phyloP scores from a whole-genome alignment of 2,888 invertebrate genomes.

The Lymantria dispar region DNA sequence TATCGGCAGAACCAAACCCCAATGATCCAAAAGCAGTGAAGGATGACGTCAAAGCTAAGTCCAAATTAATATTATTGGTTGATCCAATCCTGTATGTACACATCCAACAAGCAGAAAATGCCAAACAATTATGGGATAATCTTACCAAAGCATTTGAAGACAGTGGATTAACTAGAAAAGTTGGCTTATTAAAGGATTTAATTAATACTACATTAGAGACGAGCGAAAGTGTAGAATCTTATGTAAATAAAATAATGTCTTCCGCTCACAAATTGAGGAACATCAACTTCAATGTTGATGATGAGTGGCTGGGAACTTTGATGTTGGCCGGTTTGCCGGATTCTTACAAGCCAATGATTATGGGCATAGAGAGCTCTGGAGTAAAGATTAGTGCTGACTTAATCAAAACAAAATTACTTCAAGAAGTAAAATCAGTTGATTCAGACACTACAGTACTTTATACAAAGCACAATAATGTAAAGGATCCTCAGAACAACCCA shows the following conservation, averaged over 20 bases:
- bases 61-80: slow-evolving; percentile 13
- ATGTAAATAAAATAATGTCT: slow-evolving; percentile 18
- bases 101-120: slow-evolving; percentile 16
- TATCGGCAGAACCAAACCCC: not conserved
- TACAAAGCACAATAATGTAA: slow-evolving; percentile 2
- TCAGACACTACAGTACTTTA: slow-evolving; percentile 7
- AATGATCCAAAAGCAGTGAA: not conserved
- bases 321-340: slow-evolving; percentile 20
- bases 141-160: slow-evolving; percentile 18
- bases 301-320: slow-evolving; percentile 10
- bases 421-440: slow-evolving; percentile 3
- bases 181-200: slow-evolving; percentile 13
- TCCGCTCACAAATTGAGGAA: slow-evolving; percentile 24
- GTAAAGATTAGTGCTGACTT: slow-evolving; percentile 16
- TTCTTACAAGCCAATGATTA: slow-evolving; percentile 13
- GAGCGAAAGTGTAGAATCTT: slow-evolving; percentile 15
- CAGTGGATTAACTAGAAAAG: slow-evolving; percentile 14
- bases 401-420: slow-evolving; percentile 19
- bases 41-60: slow-evolving; percentile 15
- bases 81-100: slow-evolving; percentile 20
- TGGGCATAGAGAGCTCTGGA: slow-evolving; percentile 21
- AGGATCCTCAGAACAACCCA: slow-evolving; percentile 1
- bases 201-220: slow-evolving; percentile 10
- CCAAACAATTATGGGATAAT: slow-evolving; percentile 20
- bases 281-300: slow-evolving; percentile 15